Conservation (phyloP, 2,888 invertebrate species). For the Linhomoeus sp. region DNA sequence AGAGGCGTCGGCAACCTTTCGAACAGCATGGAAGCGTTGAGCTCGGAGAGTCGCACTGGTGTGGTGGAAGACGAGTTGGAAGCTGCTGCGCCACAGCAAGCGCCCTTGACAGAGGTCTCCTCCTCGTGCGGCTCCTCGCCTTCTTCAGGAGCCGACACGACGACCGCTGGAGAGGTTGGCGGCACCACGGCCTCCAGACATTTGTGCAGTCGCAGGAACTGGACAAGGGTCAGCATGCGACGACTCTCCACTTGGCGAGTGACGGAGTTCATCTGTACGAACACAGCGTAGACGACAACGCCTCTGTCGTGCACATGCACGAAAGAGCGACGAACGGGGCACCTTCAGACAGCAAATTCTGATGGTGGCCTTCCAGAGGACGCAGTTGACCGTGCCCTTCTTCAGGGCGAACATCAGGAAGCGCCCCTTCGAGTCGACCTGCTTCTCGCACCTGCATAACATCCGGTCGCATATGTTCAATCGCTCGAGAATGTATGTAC, state of each 20-base stretch:
- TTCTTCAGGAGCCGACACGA: too few relatives aligned
- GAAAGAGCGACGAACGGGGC: not conserved
- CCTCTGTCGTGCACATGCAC: not conserved
- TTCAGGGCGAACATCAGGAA: constrained; percentile 43
- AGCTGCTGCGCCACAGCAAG: too few relatives aligned
- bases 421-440: not conserved
- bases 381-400: constrained; percentile 42
- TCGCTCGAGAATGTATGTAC: too few relatives aligned
- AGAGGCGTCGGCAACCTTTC: too few relatives aligned
- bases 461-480: too few relatives aligned
- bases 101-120: too few relatives aligned
- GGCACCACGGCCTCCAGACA: too few relatives aligned
- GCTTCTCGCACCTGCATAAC: not conserved
- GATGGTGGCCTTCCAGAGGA: constrained; percentile 49
- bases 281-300: not conserved
- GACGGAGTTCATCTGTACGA: constrained; percentile 31
- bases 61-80: too few relatives aligned
- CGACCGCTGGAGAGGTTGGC: too few relatives aligned
- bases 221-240: constrained; percentile 41
- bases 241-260: constrained; percentile 39
- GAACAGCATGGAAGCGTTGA: too few relatives aligned
- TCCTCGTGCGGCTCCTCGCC: too few relatives aligned
- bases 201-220: constrained; percentile 39
- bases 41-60: too few relatives aligned
- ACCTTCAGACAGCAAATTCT: constrained; percentile 35